phyloP scores from a whole-genome alignment of 2,888 invertebrate species.

The Venusia cambrica region DNA sequence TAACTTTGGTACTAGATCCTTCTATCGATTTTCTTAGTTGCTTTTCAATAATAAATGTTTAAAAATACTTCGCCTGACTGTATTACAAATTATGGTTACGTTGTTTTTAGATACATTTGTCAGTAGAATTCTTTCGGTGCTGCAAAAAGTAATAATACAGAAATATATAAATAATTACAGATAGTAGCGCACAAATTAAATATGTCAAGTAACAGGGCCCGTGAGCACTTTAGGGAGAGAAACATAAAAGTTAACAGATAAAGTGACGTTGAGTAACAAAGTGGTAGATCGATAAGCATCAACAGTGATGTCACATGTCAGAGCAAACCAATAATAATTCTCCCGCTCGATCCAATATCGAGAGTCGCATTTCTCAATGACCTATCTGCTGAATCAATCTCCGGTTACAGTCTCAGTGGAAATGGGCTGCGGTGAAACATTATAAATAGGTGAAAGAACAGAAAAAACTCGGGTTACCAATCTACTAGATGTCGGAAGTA shows the following conservation, averaged over 20 bases:
- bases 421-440: constrained; percentile 53
- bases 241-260: too few relatives aligned
- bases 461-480: constrained; percentile 53
- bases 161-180: too few relatives aligned
- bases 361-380: constrained; percentile 39
- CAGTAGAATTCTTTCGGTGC: too few relatives aligned
- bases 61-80: too few relatives aligned
- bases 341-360: constrained; percentile 20
- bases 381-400: constrained; percentile 50
- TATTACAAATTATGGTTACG: too few relatives aligned
- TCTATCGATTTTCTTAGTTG: constrained; percentile 5
- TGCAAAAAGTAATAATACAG: too few relatives aligned
- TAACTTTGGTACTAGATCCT: constrained; percentile 11
- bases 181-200: too few relatives aligned
- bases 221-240: too few relatives aligned
- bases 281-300: too few relatives aligned
- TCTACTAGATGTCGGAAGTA: neutral
- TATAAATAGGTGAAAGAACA: constrained; percentile 63
- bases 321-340: constrained; percentile 11
- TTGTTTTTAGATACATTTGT: neutral
- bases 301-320: constrained; percentile 12
- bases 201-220: too few relatives aligned
- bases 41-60: neutral
- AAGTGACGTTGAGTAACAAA: too few relatives aligned
- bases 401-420: constrained; percentile 54